Evolutionary conservation across 2,888 invertebrate genomes (phyloP).

Genomic region (Nymphalis urticae): DNA sequence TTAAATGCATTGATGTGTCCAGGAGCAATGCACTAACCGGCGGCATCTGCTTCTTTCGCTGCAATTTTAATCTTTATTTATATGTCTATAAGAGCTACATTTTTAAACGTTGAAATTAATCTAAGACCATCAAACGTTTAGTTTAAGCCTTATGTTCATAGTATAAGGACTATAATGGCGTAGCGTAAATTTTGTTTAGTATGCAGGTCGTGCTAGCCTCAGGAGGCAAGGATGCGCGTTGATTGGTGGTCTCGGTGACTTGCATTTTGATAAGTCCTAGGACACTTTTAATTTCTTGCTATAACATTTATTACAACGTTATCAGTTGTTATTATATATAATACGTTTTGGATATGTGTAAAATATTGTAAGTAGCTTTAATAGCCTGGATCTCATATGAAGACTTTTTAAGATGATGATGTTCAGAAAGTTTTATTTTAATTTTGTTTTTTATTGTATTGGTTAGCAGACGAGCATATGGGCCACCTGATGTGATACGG

Average conservation of each 20-base stretch:
- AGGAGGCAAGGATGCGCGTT: slow-evolving; percentile 36
- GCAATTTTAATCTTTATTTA: not conserved
- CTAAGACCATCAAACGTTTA: not conserved
- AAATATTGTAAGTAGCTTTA: not conserved
- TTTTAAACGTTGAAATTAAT: not conserved
- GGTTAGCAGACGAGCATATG: too few species aligned
- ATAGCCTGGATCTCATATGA: not conserved
- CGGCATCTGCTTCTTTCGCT: not conserved
- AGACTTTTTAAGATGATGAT: not conserved
- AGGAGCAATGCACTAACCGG: slow-evolving; percentile 33
- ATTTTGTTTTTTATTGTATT: too few species aligned
- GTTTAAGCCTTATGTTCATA: not conserved
- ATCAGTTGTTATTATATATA: not conserved
- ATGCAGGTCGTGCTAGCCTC: slow-evolving; percentile 30
- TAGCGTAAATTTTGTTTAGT: slow-evolving; percentile 20
- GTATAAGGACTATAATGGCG: slow-evolving; percentile 7
- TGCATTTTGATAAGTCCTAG: slow-evolving; percentile 27
- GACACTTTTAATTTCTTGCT: slow-evolving; percentile 22
- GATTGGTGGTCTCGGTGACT: slow-evolving; percentile 31
- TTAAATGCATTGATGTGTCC: slow-evolving; percentile 35
- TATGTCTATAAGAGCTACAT: not conserved
- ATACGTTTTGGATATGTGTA: not conserved
- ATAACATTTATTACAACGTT: slow-evolving; percentile 11
- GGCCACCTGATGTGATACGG: too few species aligned
- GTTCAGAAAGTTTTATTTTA: too few species aligned